Percentiles rank a stretch among this genome's conserved stretches.
phyloP scores from a whole-genome alignment of 2,888 invertebrate species.

The Esperia sulphurella region DNA sequence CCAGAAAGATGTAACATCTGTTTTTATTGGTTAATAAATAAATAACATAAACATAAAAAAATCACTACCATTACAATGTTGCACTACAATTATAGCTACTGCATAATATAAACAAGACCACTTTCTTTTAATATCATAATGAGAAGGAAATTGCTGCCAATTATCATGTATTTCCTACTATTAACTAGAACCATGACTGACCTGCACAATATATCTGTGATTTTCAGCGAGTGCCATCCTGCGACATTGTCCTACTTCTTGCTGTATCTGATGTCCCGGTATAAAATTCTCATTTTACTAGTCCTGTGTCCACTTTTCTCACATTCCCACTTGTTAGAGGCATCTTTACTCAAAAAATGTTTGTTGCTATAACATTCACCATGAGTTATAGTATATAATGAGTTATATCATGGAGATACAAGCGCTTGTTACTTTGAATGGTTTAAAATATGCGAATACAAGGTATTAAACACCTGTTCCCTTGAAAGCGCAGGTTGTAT shows the following conservation, averaged over 20 bases:
- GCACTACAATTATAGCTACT: no score
- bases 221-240: constrained; percentile 81
- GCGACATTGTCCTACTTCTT: constrained; percentile 63
- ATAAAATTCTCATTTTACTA: constrained; percentile 2
- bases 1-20: no score
- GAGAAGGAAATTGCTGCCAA: no score
- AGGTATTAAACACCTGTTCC: constrained; percentile 49
- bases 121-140: no score
- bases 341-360: constrained; percentile 7
- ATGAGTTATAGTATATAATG: no score
- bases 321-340: not conserved
- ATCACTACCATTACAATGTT: no score
- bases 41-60: no score
- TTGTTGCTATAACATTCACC: not conserved
- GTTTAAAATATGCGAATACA: constrained; percentile 5
- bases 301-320: not conserved
- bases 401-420: constrained; percentile 7
- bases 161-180: not conserved
- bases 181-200: constrained; percentile 45
- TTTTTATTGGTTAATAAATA: no score
- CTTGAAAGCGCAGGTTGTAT: constrained; percentile 55
- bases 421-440: constrained; percentile 7
- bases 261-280: constrained; percentile 14
- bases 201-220: constrained; percentile 88
- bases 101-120: no score